Percentiles rank a stretch among this genome's conserved stretches.
Conservation (phyloP, 2,888 invertebrate genomes). For the Epiblema foenella region DNA sequence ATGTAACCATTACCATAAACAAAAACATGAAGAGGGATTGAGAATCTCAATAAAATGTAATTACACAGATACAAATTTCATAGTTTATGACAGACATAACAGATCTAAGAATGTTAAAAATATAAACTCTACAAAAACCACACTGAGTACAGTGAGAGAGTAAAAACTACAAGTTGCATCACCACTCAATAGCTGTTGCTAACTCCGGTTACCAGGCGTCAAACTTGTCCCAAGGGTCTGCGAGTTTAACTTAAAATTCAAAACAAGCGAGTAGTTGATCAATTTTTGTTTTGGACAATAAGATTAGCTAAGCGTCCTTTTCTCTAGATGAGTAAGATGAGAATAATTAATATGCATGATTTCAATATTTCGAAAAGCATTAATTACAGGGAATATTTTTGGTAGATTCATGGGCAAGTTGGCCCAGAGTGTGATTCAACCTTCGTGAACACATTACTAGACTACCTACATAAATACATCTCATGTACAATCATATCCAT, state of each 20-base stretch:
- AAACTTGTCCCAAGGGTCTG: too few species aligned
- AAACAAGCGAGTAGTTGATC: too few species aligned
- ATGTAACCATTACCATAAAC: too few species aligned
- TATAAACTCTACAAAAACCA: conserved; percentile 1
- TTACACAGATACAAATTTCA: too few species aligned
- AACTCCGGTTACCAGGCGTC: too few species aligned
- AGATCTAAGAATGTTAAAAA: conserved; percentile 19
- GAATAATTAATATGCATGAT: conserved; percentile 26
- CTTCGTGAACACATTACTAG: not conserved
- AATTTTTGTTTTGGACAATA: too few species aligned
- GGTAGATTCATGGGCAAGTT: conserved; percentile 20
- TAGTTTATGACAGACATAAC: not conserved
- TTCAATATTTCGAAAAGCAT: conserved; percentile 31
- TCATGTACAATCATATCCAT: conserved; percentile 25
- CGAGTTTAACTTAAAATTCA: too few species aligned
- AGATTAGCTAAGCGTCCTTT: not conserved
- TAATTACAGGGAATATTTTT: conserved; percentile 21
- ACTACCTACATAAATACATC: conserved; percentile 30
- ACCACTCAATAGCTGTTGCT: too few species aligned
- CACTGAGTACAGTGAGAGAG: too few species aligned
- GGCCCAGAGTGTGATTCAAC: not conserved
- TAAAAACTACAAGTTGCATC: not conserved
- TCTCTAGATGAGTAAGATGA: not conserved
- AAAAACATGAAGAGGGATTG: not conserved
- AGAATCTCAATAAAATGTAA: too few species aligned